A percentile compares a stretch with the other conserved stretches of the same genome.
Conservation (phyloP, 1,140 invertebrate genomes). For the Procambarus virginalis region DNA sequence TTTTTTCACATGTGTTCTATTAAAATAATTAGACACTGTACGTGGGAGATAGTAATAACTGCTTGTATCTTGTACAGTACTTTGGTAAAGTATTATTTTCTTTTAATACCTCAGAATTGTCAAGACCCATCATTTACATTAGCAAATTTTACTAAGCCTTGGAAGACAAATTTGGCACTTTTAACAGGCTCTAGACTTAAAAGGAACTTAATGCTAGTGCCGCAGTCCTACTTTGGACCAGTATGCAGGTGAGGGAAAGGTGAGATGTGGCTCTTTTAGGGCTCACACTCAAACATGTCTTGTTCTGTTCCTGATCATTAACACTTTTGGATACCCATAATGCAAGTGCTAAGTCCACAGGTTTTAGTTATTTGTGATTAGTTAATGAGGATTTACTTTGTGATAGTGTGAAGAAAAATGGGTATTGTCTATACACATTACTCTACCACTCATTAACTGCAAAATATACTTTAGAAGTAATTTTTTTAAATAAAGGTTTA, state of each 20-base stretch:
- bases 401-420: background rate
- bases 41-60: background rate
- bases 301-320: background rate
- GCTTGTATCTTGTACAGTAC: background rate
- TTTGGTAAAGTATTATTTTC: background rate
- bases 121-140: background rate
- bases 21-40: too few species aligned
- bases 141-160: background rate
- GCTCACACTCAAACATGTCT: background rate
- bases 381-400: background rate
- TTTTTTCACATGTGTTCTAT: too few species aligned
- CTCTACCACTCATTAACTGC: conserved; percentile 3
- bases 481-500: background rate
- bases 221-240: background rate
- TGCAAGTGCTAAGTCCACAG: background rate
- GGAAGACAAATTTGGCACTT: conserved; percentile 2
- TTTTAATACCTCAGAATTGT: too few species aligned
- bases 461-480: background rate
- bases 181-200: background rate
- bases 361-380: background rate
- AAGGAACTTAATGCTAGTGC: background rate
- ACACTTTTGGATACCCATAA: background rate
- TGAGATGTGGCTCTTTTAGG: background rate
- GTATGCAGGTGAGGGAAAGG: background rate
- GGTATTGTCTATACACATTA: background rate